Conservation (phyloP, 2,113 vertebrate species). For the Australoheros scitulus region DNA sequence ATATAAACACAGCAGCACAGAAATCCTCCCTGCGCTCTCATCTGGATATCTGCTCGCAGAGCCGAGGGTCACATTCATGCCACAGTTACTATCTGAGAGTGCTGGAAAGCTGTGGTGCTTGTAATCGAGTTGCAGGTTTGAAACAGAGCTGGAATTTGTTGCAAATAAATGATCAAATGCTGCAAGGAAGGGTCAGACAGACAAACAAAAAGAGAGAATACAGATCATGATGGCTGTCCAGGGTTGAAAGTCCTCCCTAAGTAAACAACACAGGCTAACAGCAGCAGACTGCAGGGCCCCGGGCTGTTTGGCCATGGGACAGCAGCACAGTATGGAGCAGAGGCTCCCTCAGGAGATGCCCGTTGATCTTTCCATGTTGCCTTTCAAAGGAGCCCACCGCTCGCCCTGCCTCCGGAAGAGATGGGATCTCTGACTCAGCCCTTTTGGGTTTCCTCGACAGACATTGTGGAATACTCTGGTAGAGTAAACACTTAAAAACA, state of each 20-base stretch:
- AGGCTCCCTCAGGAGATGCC: constrained; percentile 68
- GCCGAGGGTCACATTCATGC: constrained; percentile 46
- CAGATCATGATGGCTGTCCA: constrained; percentile 43
- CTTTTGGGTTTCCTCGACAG: constrained; percentile 80
- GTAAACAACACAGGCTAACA: constrained; percentile 67
- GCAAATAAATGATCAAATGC: neutral
- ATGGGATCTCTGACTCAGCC: constrained; percentile 81
- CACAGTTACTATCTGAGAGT: constrained; percentile 32
- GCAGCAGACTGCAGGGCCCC: constrained; percentile 52
- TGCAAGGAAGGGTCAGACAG: neutral
- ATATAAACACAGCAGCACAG: constrained; percentile 71
- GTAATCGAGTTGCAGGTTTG: neutral
- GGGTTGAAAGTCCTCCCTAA: constrained; percentile 76
- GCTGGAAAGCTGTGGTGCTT: neutral
- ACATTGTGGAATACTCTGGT: constrained; percentile 59
- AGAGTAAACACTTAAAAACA: constrained; percentile 31
- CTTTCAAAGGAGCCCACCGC: constrained; percentile 62
- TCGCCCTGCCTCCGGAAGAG: constrained; percentile 76
- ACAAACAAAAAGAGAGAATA: constrained; percentile 25
- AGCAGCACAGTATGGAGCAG: constrained; percentile 42
- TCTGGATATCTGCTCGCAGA: constrained; percentile 46
- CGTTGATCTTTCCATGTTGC: constrained; percentile 69
- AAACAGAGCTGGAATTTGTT: neutral
- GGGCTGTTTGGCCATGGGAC: constrained; percentile 65
- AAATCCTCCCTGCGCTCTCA: constrained; percentile 58